Percentiles rank a stretch among this genome's conserved stretches.
These are phyloP conservation scores for Mionectes olivaceus DNA, from an alignment of 2,797 vertebrate species.

Conservation along the genomic window DNA sequence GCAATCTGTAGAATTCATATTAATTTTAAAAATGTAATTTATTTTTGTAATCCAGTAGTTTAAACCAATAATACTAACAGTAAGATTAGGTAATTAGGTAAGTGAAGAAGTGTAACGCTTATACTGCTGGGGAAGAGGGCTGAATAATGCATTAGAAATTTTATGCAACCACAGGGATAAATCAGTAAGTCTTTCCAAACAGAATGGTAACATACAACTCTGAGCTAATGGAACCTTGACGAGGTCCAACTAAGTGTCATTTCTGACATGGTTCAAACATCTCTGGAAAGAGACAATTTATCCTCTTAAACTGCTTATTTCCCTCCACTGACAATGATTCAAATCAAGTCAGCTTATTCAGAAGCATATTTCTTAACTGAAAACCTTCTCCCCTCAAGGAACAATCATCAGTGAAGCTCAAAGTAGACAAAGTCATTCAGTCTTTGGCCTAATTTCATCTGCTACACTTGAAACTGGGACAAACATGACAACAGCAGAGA, in stretches of 20 bases:
- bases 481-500: slow-evolving; percentile 6
- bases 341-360: slow-evolving; percentile 7
- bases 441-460: neutral
- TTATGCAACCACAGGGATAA: neutral
- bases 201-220: neutral
- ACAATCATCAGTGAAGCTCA: slow-evolving; percentile 6
- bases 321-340: neutral
- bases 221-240: neutral
- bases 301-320: neutral
- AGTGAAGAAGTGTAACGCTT: neutral
- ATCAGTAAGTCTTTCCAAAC: neutral
- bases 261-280: neutral
- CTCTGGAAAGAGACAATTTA: neutral
- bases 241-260: neutral
- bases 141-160: neutral
- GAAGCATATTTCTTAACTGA: slow-evolving; percentile 12
- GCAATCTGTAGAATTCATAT: neutral
- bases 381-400: neutral
- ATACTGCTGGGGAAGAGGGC: neutral
- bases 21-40: neutral
- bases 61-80: neutral
- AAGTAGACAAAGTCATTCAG: neutral
- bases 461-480: neutral
- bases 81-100: neutral
- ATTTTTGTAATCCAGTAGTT: neutral